Evolutionary conservation across 1,140 invertebrate species (phyloP).

Genomic region (Oscheius sp.): DNA sequence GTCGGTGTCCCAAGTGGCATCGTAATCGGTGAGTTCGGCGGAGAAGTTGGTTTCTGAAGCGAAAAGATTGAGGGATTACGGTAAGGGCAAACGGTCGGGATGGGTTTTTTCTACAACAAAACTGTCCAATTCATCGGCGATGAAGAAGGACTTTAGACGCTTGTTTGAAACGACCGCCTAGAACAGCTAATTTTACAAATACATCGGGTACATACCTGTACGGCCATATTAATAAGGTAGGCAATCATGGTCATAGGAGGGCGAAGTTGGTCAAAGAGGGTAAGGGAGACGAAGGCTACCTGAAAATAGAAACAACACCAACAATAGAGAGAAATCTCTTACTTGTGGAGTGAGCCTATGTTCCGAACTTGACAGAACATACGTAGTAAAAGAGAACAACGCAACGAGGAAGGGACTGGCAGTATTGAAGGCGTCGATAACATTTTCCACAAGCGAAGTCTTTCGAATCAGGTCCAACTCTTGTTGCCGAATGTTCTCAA

Average conservation of each 20-base stretch:
- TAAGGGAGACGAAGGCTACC: slow-evolving; percentile 69
- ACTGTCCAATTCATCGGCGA: slow-evolving; percentile 53
- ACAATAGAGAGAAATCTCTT: neutral
- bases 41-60: slow-evolving; percentile 8
- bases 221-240: slow-evolving; percentile 39
- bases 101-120: slow-evolving; percentile 24
- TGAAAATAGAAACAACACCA: slow-evolving; percentile 61
- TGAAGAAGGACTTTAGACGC: slow-evolving; percentile 54
- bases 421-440: slow-evolving; percentile 46
- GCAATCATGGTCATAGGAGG: slow-evolving; percentile 55
- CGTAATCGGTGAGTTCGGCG: slow-evolving; percentile 20
- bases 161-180: slow-evolving; percentile 53
- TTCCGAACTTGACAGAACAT: slow-evolving; percentile 59
- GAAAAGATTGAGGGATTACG: neutral
- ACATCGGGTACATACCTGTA: slow-evolving; percentile 15
- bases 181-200: slow-evolving; percentile 55
- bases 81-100: neutral
- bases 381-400: slow-evolving; percentile 57
- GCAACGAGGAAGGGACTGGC: slow-evolving; percentile 47
- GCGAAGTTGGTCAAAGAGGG: slow-evolving; percentile 68
- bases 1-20: slow-evolving; percentile 17
- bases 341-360: slow-evolving; percentile 67
- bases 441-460: slow-evolving; percentile 37
- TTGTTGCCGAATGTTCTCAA: slow-evolving; percentile 57
- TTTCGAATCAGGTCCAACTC: slow-evolving; percentile 45